Base-by-base conservation (phyloP, 2,113 vertebrate species). In the Salminus brasiliensis region DNA sequence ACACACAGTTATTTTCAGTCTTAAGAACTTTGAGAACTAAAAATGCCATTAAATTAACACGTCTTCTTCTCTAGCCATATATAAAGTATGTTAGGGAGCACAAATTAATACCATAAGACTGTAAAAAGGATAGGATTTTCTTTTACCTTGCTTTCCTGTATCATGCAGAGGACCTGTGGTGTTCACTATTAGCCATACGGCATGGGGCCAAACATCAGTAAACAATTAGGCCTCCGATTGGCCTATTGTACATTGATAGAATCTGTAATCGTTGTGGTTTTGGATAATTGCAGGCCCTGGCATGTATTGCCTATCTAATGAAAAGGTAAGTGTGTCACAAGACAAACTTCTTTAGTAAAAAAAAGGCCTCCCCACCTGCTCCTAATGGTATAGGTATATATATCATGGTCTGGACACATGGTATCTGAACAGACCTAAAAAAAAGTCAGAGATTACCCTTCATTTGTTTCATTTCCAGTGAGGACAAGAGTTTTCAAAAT, bases 131-230 rank as follows among this genome's bases (percentile, higher is more conserved):
- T 15, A 23, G 18, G 8, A 57, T 30, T 68, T 55, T 68, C n/a
- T 53, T 55, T 49, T 67, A 18, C 41, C 53, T 4, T 52, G 16
- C 9, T 57, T 34, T 36, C 60, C 60, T 36, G 68, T 2, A n/a
- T 71, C 34, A 71, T 52, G 29, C 25, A 32, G 27, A 72, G 77
- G 65, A 62, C 80, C 85, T 84, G 84, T 70, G 57, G 63, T 41
- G 68, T 78, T 60, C 79, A 29, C 45, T 53, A 29, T 72, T 79
- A 79, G 73, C 78, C 23, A 71, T 76, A 78, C 85, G 72, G 74
- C 77, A 83, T 83, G 78, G 82, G 79, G 84, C 85, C 87, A 89
- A 92, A 91, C 90, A 93, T 91, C 88, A 83, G 91, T 84, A 86
- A 91, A 84, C 86, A 89, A 91, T 92, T 93, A 93, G 86, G 74